Evolutionary conservation across 2,113 vertebrate genomes (phyloP).

Genomic region (Plotosus lineatus): DNA sequence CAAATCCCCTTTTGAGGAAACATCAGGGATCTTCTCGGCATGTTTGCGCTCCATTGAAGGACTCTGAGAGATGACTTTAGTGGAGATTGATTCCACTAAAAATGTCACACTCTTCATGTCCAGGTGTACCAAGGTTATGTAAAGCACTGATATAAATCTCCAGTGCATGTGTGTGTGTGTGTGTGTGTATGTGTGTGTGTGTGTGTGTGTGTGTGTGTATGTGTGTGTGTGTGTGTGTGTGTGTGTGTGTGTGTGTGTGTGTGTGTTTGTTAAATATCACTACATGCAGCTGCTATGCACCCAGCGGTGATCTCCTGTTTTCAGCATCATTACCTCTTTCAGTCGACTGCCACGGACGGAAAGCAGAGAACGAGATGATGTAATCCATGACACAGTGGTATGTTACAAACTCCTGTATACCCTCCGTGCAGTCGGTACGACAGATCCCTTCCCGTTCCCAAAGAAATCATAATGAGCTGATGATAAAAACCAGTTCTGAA

Average conservation of each 20-base stretch:
- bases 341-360: constrained; percentile 30
- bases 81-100: not conserved
- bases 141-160: not conserved
- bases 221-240: constrained; percentile 20
- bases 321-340: constrained; percentile 40
- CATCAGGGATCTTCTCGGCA: not conserved
- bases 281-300: constrained; percentile 22
- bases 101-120: not conserved
- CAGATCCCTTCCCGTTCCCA: too few species aligned
- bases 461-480: too few species aligned
- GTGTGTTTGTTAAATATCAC: too few species aligned
- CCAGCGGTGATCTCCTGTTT: constrained; percentile 52
- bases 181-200: constrained; percentile 28
- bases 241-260: constrained; percentile 19
- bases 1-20: not conserved
- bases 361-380: not conserved
- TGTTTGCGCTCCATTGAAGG: not conserved
- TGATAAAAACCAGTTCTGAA: too few species aligned
- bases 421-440: too few species aligned
- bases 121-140: constrained; percentile 17
- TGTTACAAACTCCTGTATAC: too few species aligned
- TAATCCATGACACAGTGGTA: not conserved
- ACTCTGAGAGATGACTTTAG: not conserved
- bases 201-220: constrained; percentile 9
- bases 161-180: constrained; percentile 8